These are phyloP conservation scores for Argopecten irradians DNA, from an alignment of 1,140 invertebrate species.

Conservation along the genomic window DNA sequence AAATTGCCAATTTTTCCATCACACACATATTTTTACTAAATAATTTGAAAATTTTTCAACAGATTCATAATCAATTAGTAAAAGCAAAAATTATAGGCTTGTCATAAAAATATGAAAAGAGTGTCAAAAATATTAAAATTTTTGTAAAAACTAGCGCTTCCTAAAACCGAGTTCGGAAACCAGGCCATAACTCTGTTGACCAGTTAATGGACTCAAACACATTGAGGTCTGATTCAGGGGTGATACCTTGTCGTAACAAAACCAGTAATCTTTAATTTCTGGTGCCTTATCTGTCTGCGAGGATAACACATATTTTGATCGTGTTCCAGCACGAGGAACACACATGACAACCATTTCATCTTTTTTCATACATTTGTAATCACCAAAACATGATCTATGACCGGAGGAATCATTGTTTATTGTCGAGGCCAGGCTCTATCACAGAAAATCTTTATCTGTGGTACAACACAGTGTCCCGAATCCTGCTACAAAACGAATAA, in stretches of 20 bases:
- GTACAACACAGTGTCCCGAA: not conserved
- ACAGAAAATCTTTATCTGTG: slow-evolving; percentile 17
- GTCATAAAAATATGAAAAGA: slow-evolving; percentile 14
- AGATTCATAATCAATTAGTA: not conserved
- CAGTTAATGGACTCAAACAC: not conserved
- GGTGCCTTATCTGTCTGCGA: not conserved
- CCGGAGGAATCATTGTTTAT: slow-evolving; percentile 5
- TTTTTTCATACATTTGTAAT: slow-evolving; percentile 16
- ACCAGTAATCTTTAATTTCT: not conserved
- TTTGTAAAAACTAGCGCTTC: not conserved
- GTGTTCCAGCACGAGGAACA: not conserved
- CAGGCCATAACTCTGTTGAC: not conserved
- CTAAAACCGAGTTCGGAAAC: not conserved
- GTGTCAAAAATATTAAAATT: not conserved
- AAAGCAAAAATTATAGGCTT: not conserved
- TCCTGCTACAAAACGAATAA: slow-evolving; percentile 9
- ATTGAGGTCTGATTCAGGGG: not conserved
- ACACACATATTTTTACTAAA: not conserved
- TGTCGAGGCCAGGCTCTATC: not conserved
- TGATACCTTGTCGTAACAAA: not conserved
- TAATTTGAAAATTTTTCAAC: not conserved
- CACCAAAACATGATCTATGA: slow-evolving; percentile 22
- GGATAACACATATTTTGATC: slow-evolving; percentile 22
- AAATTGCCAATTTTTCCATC: not conserved
- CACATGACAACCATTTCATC: slow-evolving; percentile 10